These are phyloP conservation scores for Prinia subflava DNA, from an alignment of 2,113 vertebrate genomes.

Conservation along the genomic window DNA sequence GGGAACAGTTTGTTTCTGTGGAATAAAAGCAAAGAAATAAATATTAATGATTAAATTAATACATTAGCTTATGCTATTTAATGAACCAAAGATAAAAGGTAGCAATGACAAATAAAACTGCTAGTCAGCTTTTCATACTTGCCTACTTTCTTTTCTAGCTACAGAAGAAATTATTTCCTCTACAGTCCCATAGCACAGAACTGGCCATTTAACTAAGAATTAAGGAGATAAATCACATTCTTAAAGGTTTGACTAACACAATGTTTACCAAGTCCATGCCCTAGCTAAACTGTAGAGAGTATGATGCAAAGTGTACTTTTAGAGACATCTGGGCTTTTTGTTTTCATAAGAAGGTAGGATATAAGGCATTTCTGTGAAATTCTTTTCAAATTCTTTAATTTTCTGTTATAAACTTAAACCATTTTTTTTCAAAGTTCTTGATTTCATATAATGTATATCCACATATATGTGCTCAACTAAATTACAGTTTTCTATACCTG, in stretches of 20 bases:
- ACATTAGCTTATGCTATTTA: neutral
- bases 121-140: neutral
- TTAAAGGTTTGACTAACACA: neutral
- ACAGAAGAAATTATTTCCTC: neutral
- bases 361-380: neutral
- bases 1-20: slow-evolving; percentile 81
- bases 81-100: neutral
- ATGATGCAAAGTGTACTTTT: neutral
- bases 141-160: neutral
- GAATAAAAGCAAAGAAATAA: neutral
- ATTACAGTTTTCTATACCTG: neutral
- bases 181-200: neutral
- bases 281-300: neutral
- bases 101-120: neutral
- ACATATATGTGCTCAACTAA: neutral
- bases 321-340: neutral
- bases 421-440: neutral
- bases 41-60: neutral
- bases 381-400: neutral
- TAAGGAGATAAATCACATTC: neutral
- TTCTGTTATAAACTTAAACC: neutral
- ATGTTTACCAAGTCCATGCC: neutral
- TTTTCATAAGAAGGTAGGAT: neutral
- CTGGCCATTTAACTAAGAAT: neutral
- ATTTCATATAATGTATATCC: neutral